phyloP scores from a whole-genome alignment of 2,113 vertebrate genomes.

The Stomatorhinus ivindoensis region DNA sequence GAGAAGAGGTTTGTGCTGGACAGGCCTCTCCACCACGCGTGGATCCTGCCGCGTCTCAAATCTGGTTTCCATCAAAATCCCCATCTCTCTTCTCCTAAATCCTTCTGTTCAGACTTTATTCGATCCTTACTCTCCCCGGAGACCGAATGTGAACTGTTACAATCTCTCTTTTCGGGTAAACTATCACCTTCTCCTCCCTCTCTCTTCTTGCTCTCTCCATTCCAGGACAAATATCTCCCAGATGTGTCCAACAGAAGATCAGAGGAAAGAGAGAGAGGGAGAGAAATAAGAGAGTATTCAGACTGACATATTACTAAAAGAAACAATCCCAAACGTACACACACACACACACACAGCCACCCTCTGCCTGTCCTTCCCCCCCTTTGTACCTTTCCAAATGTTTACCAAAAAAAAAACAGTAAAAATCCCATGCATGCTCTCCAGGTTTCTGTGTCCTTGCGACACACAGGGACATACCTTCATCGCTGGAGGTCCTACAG shows the following conservation, averaged over 20 bases:
- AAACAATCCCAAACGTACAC: neutral
- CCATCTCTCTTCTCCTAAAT: slow-evolving; percentile 5
- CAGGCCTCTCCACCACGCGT: neutral
- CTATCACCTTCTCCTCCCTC: slow-evolving; percentile 15
- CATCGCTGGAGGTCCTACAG: neutral
- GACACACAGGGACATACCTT: neutral
- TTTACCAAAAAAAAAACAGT: neutral
- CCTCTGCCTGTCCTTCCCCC: neutral
- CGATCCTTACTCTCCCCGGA: slow-evolving; percentile 10
- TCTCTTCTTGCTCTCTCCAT: slow-evolving; percentile 1
- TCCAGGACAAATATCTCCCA: slow-evolving; percentile 21
- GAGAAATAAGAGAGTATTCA: neutral
- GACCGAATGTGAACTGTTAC: slow-evolving; percentile 13
- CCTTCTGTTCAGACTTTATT: slow-evolving; percentile 19
- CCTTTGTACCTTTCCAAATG: neutral
- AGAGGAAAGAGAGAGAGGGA: slow-evolving; percentile 13
- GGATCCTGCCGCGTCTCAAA: neutral
- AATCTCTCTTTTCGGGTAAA: slow-evolving; percentile 19
- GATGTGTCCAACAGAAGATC: slow-evolving; percentile 18
- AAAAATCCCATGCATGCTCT: neutral
- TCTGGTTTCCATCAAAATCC: slow-evolving; percentile 22
- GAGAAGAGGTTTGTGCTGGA: neutral
- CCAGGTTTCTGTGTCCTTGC: neutral
- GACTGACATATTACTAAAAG: slow-evolving; percentile 12
- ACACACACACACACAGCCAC: slow-evolving; percentile 1